phyloP scores from a whole-genome alignment of 2,888 invertebrate species.

The Choreutis nemorana region DNA sequence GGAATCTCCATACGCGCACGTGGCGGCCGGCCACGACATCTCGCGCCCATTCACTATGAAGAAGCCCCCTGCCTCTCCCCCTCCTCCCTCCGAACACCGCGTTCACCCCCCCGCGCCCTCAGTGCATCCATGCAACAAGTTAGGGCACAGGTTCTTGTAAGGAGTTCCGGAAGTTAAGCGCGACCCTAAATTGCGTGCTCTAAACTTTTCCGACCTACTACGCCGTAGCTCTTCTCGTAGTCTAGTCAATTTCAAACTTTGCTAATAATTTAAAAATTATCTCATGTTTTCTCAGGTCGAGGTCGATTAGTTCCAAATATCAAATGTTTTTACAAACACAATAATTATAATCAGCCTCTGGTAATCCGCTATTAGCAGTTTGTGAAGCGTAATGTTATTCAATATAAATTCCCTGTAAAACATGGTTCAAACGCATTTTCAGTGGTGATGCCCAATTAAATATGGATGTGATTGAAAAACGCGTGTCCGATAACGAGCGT shows the following conservation, averaged over 20 bases:
- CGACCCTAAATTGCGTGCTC: too few species aligned
- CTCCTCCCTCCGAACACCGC: constrained; percentile 22
- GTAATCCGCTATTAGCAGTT: too few species aligned
- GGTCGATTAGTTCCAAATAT: too few species aligned
- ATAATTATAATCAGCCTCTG: too few species aligned
- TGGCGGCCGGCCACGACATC: constrained; percentile 60
- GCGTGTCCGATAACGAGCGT: constrained; percentile 67
- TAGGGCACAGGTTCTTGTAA: constrained; percentile 52
- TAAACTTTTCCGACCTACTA: too few species aligned
- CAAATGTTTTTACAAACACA: too few species aligned
- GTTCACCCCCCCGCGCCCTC: constrained; percentile 19
- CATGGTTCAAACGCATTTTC: constrained; percentile 58
- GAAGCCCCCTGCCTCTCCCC: constrained; percentile 32
- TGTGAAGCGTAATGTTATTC: constrained; percentile 28
- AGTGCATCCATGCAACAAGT: constrained; percentile 65
- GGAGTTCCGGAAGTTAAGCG: constrained; percentile 45
- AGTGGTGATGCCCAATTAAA: constrained; percentile 65
- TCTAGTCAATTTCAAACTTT: too few species aligned
- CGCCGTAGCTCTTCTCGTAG: too few species aligned
- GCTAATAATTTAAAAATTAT: too few species aligned
- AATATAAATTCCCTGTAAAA: constrained; percentile 47
- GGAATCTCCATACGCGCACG: constrained; percentile 62
- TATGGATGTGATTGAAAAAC: constrained; percentile 68
- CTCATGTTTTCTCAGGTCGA: too few species aligned
- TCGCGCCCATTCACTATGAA: constrained; percentile 65